Evolutionary conservation across 2,888 invertebrate species (phyloP).

Genomic region (Temnothorax unifasciatus): DNA sequence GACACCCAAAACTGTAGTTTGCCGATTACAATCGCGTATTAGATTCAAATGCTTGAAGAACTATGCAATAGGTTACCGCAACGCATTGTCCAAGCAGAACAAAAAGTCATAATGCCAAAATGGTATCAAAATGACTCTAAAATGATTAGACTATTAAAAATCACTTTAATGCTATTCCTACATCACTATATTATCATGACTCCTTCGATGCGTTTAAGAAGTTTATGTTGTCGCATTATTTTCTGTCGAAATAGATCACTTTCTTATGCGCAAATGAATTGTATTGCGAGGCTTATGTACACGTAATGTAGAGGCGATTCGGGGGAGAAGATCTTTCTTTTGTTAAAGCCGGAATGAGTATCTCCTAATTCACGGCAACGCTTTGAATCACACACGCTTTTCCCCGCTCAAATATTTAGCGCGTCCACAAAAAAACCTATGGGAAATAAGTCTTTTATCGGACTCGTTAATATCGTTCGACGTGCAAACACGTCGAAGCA

Average conservation of each 20-base stretch:
- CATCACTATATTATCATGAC: not conserved
- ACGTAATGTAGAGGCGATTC: not conserved
- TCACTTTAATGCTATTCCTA: not conserved
- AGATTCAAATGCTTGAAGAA: not conserved
- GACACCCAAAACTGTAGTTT: not conserved
- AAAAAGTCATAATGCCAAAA: not conserved
- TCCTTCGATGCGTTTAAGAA: not conserved
- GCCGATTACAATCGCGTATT: not conserved
- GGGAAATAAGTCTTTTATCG: conserved; percentile 18
- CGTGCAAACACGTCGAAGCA: conserved; percentile 5
- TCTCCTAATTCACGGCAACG: conserved; percentile 1
- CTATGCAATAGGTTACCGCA: not conserved
- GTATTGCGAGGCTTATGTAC: not conserved
- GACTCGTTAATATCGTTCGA: not conserved
- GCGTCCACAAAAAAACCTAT: not conserved
- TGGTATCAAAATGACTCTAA: not conserved
- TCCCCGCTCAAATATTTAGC: conserved; percentile 1
- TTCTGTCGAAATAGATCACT: not conserved
- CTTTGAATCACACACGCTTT: conserved; percentile 20
- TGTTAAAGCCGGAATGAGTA: not conserved
- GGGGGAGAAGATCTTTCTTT: not conserved
- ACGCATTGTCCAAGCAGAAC: not conserved
- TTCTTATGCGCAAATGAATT: not conserved
- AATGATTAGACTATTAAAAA: not conserved
- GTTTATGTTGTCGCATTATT: not conserved